Percentiles rank a stretch among this genome's conserved stretches.
Conservation (phyloP, 2,113 vertebrate species). For the Sminthopsis crassicaudata region DNA sequence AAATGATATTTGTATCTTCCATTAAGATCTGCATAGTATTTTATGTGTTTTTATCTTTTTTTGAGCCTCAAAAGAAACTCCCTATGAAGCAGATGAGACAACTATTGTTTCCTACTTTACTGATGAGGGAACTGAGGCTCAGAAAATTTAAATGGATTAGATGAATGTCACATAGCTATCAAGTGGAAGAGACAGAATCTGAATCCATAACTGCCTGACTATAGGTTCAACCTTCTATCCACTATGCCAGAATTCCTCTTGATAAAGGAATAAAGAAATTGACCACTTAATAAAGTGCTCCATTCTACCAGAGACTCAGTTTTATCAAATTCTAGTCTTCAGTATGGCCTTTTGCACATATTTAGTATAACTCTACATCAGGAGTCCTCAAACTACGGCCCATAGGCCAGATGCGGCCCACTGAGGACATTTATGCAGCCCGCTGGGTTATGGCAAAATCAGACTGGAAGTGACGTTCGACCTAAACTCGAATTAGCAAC, state of each 20-base stretch:
- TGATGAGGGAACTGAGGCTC: neutral
- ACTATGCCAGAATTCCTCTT: neutral
- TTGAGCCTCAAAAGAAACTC: neutral
- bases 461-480: no score
- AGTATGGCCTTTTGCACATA: neutral
- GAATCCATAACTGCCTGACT: neutral
- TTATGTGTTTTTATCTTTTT: neutral
- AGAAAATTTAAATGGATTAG: neutral
- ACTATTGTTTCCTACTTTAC: neutral
- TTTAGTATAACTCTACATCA: no score
- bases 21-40: neutral
- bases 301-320: neutral
- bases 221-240: neutral
- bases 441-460: no score
- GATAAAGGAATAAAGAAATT: neutral
- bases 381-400: no score
- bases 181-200: neutral
- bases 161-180: neutral
- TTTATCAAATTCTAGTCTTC: constrained; percentile 36
- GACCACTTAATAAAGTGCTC: neutral
- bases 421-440: no score
- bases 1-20: neutral
- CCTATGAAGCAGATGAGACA: neutral
- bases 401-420: no score
- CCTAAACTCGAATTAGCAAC: no score